Percentiles rank a stretch among this genome's conserved stretches.
Evolutionary conservation across 2,113 vertebrate genomes (phyloP).

Genomic region (Aphyosemion australe): DNA sequence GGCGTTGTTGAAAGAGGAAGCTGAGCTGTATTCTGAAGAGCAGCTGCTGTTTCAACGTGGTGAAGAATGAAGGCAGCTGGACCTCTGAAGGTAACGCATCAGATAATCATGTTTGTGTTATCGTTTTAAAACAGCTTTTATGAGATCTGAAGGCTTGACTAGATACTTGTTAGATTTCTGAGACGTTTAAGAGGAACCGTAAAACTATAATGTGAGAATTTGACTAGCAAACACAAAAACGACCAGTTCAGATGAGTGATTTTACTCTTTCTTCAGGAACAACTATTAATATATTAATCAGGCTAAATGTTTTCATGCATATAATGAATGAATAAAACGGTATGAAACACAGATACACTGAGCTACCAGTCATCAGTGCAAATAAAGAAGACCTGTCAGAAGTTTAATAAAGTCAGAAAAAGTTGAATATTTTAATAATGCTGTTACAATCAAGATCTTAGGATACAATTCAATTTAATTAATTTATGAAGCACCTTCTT

Average conservation of each 20-base stretch:
- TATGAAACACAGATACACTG: too few relatives aligned
- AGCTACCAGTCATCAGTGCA: too few relatives aligned
- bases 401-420: too few relatives aligned
- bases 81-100: slow-evolving; percentile 48
- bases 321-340: too few relatives aligned
- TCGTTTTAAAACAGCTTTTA: background rate
- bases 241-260: background rate
- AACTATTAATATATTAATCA: too few relatives aligned
- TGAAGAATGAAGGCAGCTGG: slow-evolving; percentile 40
- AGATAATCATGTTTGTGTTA: background rate
- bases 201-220: background rate
- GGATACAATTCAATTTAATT: too few relatives aligned
- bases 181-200: background rate
- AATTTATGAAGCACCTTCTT: too few relatives aligned
- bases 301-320: too few relatives aligned
- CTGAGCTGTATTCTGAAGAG: background rate
- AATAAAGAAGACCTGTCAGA: too few relatives aligned
- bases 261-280: too few relatives aligned
- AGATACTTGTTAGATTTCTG: background rate
- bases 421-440: too few relatives aligned
- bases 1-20: slow-evolving; percentile 55
- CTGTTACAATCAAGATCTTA: too few relatives aligned
- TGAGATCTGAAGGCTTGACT: background rate
- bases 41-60: background rate
- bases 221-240: background rate